phyloP scores from a whole-genome alignment of 2,888 invertebrate species.

The Isoperla grammatica region DNA sequence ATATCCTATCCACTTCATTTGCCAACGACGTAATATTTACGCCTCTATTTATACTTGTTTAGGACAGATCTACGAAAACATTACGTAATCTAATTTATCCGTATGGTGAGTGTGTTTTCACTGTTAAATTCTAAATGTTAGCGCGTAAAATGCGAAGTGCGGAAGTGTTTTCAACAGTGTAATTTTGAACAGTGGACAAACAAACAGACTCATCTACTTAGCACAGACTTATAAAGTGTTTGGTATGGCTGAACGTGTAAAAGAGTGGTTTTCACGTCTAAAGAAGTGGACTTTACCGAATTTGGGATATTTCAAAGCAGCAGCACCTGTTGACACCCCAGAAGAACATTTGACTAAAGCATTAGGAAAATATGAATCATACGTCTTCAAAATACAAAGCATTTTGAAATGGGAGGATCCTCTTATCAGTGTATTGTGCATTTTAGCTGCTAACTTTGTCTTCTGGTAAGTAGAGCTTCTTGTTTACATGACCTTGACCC shows the following conservation, averaged over 20 bases:
- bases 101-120: no score
- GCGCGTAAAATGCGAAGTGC: no score
- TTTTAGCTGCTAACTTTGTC: slow-evolving; percentile 41
- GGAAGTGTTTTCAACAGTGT: no score
- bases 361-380: slow-evolving; percentile 31
- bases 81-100: no score
- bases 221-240: no score
- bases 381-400: slow-evolving; percentile 34
- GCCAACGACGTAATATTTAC: no score
- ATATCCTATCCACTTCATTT: no score
- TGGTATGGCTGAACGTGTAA: slow-evolving; percentile 20
- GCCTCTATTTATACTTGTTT: no score
- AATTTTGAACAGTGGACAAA: no score
- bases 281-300: slow-evolving; percentile 16
- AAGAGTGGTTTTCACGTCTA: slow-evolving; percentile 24
- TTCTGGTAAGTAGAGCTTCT: slow-evolving; percentile 41
- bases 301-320: slow-evolving; percentile 6
- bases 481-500: not conserved
- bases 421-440: slow-evolving; percentile 38
- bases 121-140: no score
- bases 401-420: slow-evolving; percentile 43
- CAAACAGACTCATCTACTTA: no score
- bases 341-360: slow-evolving; percentile 24
- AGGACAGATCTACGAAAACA: no score
- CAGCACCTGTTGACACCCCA: slow-evolving; percentile 14